Conservation (phyloP, 2,113 vertebrate genomes). For the Oryzias woworae region DNA sequence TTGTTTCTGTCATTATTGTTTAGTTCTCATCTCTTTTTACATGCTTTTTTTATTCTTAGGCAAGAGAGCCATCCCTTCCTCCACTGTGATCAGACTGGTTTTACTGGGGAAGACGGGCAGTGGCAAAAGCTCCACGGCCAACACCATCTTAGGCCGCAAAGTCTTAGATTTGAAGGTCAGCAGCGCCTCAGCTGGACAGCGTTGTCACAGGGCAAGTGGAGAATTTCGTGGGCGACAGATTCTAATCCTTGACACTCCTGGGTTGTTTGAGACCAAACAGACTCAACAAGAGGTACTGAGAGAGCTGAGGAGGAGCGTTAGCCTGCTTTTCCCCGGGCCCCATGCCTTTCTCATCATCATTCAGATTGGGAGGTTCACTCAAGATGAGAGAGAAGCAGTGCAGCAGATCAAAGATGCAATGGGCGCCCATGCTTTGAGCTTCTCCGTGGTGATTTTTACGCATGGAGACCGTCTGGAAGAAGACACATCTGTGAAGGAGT, state of each 20-base stretch:
- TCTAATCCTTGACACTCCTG: constrained; percentile 53
- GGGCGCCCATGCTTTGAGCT: constrained; percentile 38
- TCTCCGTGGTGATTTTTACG: constrained; percentile 56
- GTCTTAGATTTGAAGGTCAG: constrained; percentile 36
- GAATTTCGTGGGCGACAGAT: constrained; percentile 19
- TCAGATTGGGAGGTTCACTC: constrained; percentile 62
- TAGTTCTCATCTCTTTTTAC: background rate
- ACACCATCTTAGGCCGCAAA: constrained; percentile 47
- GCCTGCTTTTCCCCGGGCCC: constrained; percentile 56
- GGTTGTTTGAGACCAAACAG: constrained; percentile 36
- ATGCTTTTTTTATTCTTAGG: constrained; percentile 21
- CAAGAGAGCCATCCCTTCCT: constrained; percentile 10
- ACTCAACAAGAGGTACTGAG: constrained; percentile 18
- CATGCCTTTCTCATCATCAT: constrained; percentile 62
- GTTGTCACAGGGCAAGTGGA: constrained; percentile 27
- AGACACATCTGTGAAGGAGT: constrained; percentile 9
- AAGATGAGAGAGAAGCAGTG: constrained; percentile 47
- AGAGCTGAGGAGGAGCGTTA: constrained; percentile 50
- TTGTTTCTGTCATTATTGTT: background rate
- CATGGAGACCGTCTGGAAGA: constrained; percentile 49
- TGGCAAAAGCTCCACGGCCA: constrained; percentile 65
- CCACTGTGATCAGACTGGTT: constrained; percentile 41
- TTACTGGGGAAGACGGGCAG: constrained; percentile 60
- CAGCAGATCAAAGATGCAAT: constrained; percentile 55
- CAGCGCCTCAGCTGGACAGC: background rate